Base-by-base conservation (phyloP, 2,888 invertebrate species). In the Nomada goodeniana region DNA sequence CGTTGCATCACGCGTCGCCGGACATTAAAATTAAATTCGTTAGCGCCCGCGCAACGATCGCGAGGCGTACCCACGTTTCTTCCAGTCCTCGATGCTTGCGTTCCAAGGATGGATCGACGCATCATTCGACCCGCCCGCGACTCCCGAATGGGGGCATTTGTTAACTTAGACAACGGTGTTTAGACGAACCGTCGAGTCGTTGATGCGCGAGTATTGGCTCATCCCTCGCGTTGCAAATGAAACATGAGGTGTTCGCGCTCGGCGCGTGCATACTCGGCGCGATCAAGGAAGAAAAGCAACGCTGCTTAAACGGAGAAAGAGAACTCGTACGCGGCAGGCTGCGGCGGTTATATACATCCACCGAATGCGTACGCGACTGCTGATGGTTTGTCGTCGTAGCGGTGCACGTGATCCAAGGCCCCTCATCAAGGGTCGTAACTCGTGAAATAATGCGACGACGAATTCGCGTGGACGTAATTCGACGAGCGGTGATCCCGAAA, bases 391-490 rank as follows among this genome's bases (percentile, higher is more conserved):
- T 87, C 87, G 88, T 88, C 82, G 79, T 68, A 80, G 64, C 88
- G 85, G 73, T 87, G 82, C 78, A 83, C 87, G 88, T 83, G 86
- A 78, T 85, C 71, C 89, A 82, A 90, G 90, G 90, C 92, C 92
- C 89, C 88, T 92, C 90, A 92, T 92, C 90, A 92, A 87, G 86
- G 90, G 90, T 92, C 92, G 90, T 92, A 92, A 92, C 91, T 90
- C 83, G 86, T 86, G 91, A 91, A 91, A 91, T 92, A 91, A 92
- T 90, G 91, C 89, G 88, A 86, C 86, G 83, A 86, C 87, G 85
- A 88, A 91, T 90, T 89, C 87, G 82, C 83, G 84, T 71, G 86
- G 88, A 87, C 87, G 88, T 88, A 90, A 91, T 90, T 91, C 90
- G 89, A 78, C 85, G 87, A 77, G 83, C 77, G 85, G 81, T 85